Evolutionary conservation across 2,888 invertebrate species (phyloP), one percentile per base, ranked within the genome.

Genomic region (Ectemnius cavifrons): DNA sequence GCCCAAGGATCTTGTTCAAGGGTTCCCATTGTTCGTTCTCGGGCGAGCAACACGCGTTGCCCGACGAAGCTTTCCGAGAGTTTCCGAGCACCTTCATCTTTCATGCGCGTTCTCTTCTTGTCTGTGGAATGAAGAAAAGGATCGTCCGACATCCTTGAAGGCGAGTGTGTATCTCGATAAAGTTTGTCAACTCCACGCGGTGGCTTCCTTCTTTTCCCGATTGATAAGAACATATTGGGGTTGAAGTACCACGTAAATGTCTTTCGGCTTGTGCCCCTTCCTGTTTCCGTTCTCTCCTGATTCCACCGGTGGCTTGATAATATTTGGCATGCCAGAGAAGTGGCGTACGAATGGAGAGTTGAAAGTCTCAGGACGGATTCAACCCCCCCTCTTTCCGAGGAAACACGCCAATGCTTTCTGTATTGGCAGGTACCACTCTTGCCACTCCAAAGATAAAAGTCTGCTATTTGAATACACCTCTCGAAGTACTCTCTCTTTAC

Each of bases 11-110:
- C 71, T 67, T 52, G 67, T 58, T 75, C 72, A 63, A 79, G 71
- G 76, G 67, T 65, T 67, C 59, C 82, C 73, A 79, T 82, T 82
- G 82, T 82, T 70, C 76, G 67, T 63, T 73, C 67, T 61, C 65
- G 20, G 37, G 37, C 37, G 2, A 37, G 37, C 37, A 37, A 37
- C 37, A 37, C 37, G 37, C 71, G 67, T 69, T 64, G 71, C 67
- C 63, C 73, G 71, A 63, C 73, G 67, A 80, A 82, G 79, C 71
- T 65, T 59, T 57, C 61, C 71, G 37, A 73, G 72, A 63, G 71
- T 73, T 73, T 52, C 20, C 1, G 63, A 56, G 2, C 59, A 45
- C 28, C 52, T 59, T 56, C 47, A 20, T 49, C 47, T 49, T n/a
- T 18, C 20, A 23, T 13, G 28, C 5, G 16, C 20, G 49, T 27